A percentile compares a stretch with the other conserved stretches of the same genome.
These are phyloP conservation scores for Drosophila nigritarsus DNA, from an alignment of 2,888 invertebrate genomes.

Conservation along the genomic window DNA sequence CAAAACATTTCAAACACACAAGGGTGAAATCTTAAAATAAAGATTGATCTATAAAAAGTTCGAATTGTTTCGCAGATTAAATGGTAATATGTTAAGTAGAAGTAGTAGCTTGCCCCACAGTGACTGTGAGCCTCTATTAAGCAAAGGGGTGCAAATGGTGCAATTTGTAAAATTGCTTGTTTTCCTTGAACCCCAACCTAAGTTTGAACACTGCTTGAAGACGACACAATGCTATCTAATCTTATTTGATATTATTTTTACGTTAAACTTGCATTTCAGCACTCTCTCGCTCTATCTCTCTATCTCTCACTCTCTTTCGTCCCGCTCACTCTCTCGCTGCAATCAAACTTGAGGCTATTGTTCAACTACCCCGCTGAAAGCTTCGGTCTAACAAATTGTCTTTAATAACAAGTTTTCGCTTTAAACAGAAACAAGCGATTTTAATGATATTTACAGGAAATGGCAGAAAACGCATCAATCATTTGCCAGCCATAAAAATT, in stretches of 20 bases:
- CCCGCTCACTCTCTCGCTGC: not conserved
- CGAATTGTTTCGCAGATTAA: not conserved
- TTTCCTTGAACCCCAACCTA: slow-evolving; percentile 46
- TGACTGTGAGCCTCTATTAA: slow-evolving; percentile 22
- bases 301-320: not conserved
- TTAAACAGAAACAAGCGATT: slow-evolving; percentile 59
- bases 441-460: slow-evolving; percentile 79
- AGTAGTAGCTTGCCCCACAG: slow-evolving; percentile 42
- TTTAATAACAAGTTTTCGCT: slow-evolving; percentile 46
- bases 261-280: slow-evolving; percentile 80
- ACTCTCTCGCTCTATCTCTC: slow-evolving; percentile 32
- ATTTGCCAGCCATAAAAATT: slow-evolving; percentile 82
- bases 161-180: slow-evolving; percentile 77
- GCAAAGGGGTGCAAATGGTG: slow-evolving; percentile 79
- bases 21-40: too few species aligned
- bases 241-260: slow-evolving; percentile 80
- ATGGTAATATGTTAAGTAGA: too few species aligned
- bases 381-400: slow-evolving; percentile 45
- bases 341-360: slow-evolving; percentile 22
- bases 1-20: not conserved
- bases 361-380: slow-evolving; percentile 14
- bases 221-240: slow-evolving; percentile 80
- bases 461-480: slow-evolving; percentile 78
- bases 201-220: slow-evolving; percentile 47
- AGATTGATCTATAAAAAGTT: not conserved